Evolutionary conservation across 2,113 vertebrate genomes (phyloP).

Genomic region (Cyanoliseus patagonus): DNA sequence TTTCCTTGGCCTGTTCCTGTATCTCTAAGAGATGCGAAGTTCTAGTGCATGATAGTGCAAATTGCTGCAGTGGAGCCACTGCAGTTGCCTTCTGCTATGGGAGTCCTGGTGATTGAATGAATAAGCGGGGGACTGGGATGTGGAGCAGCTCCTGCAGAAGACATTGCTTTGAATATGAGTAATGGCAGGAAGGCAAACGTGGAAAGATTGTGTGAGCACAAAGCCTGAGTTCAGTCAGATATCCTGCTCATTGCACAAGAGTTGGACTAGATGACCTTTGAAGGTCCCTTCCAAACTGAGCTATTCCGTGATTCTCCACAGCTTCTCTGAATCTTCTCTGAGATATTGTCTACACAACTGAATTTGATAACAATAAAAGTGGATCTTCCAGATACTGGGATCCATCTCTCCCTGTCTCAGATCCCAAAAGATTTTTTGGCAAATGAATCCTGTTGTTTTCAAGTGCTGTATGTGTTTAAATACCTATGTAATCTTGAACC

Average conservation of each 20-base stretch:
- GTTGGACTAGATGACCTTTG: not conserved
- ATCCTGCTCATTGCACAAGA: not conserved
- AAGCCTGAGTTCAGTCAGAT: not conserved
- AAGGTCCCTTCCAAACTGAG: not conserved
- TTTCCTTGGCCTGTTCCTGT: not conserved
- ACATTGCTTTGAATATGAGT: not conserved
- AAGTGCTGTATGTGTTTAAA: not conserved
- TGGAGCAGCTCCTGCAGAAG: rapidly evolving
- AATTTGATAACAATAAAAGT: not conserved
- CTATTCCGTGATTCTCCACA: not conserved
- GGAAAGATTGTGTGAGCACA: not conserved
- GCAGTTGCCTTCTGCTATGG: not conserved
- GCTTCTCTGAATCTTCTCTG: not conserved
- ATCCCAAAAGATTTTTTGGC: not conserved
- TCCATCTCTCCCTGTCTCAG: not conserved
- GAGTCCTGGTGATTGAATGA: not conserved
- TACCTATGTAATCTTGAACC: not conserved
- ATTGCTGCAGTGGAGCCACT: not conserved
- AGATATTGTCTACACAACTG: not conserved
- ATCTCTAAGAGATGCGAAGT: not conserved
- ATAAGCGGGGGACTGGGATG: not conserved
- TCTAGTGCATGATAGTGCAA: not conserved
- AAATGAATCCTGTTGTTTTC: not conserved
- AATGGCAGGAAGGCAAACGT: not conserved
- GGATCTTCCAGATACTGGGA: not conserved